These are phyloP conservation scores for Fringilla coelebs DNA, from an alignment of 2,797 vertebrate genomes.

Conservation along the genomic window DNA sequence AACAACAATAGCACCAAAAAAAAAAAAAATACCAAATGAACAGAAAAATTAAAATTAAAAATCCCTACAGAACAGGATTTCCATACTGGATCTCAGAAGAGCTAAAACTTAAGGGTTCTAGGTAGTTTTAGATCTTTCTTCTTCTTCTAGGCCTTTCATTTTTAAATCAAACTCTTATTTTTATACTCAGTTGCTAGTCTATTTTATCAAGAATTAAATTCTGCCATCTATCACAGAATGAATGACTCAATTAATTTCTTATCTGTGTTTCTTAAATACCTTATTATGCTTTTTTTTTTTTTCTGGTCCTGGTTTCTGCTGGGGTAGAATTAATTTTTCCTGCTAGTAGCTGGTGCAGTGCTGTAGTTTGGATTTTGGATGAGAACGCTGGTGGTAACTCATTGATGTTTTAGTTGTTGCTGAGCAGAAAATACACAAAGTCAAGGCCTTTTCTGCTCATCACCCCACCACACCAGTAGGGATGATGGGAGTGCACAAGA, in stretches of 20 bases:
- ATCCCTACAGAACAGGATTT: not conserved
- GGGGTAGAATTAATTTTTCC: not conserved
- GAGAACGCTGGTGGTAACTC: not conserved
- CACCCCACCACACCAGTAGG: no score
- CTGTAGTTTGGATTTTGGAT: not conserved
- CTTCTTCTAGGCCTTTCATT: not conserved
- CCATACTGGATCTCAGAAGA: not conserved
- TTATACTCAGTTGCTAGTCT: not conserved
- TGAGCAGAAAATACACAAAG: not conserved
- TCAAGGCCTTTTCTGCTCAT: not conserved
- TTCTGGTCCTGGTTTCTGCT: not conserved
- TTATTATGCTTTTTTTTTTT: not conserved
- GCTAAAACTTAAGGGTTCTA: not conserved
- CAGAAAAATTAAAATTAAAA: not conserved
- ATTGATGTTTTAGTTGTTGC: not conserved
- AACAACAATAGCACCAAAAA: not conserved
- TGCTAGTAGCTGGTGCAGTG: not conserved
- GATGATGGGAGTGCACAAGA: not conserved
- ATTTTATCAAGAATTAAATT: slow-evolving; percentile 1
- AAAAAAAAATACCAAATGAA: not conserved
- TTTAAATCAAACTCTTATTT: not conserved
- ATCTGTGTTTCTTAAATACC: not conserved
- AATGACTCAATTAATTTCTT: not conserved
- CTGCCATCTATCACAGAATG: not conserved
- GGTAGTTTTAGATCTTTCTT: not conserved